Evolutionary conservation across 2,888 invertebrate species (phyloP), one percentile per base, ranked within the genome.

Genomic region (Drosophila flavopinicola): DNA sequence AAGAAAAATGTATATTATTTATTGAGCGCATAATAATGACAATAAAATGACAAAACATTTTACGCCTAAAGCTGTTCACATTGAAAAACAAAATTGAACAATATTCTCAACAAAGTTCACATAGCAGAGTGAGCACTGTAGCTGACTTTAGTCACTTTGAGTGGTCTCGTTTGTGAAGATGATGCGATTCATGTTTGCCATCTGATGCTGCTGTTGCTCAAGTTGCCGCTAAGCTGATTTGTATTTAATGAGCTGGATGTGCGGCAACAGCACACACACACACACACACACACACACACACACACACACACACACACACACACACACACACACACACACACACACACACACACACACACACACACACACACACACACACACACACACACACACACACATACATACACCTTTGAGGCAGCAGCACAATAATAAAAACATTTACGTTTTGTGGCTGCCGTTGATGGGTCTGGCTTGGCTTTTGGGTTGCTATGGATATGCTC

Each of bases 221-320:
- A 67, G 65, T 61, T 69, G 65, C 53, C 57, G 57, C 71, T 76
- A 84, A 85, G 83, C 83, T 84, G 83, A 80, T 84, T 84, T 84
- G 74, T 67, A 76, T 80, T 80, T 84, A 85, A 85, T 84, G 83
- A 85, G 86, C 80, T 83, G 69, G 68, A 66, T 72, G 72, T 77
- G 58, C 58, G 20, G 37, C 20, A 35, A 66, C 57, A n/a, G n/a
- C n/a, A n/a, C n/a, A n/a, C n/a, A n/a, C n/a, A 59, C 48, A 56
- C 51, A 38, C 30, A 44, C 25, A 48, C 57, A 37, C 10, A 20
- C 24, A 29, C 35, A 48, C 44, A 53, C 53, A 54, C 20, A 51
- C 35, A 49, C 20, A 51, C 44, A 37, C 33, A 42, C 30, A 32
- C 7, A 27, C n/a, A 25, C 32, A 51, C 33, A 49, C 6, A 25